These are phyloP conservation scores for Daubentonia madagascariensis DNA, from an alignment of 2,113 vertebrate species.

Conservation along the genomic window DNA sequence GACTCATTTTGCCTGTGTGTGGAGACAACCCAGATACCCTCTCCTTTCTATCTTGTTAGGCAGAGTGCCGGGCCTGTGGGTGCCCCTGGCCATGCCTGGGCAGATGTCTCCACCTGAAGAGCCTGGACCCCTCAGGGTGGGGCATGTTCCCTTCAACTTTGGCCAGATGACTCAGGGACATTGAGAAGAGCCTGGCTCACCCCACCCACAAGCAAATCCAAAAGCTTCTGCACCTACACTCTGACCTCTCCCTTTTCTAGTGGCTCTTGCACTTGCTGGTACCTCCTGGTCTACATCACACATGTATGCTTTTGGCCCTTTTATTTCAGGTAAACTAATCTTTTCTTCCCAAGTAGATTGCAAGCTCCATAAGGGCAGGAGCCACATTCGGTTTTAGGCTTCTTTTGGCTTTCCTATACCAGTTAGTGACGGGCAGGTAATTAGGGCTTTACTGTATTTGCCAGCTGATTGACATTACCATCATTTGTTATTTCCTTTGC, in stretches of 20 bases:
- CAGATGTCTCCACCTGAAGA: background rate
- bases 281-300: background rate
- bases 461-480: background rate
- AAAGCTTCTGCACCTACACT: background rate
- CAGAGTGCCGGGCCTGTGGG: background rate
- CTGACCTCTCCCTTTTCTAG: background rate
- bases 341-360: background rate
- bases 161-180: background rate
- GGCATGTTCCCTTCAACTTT: background rate
- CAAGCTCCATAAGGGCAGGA: background rate
- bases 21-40: background rate
- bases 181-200: background rate
- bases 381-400: background rate
- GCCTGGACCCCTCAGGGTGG: background rate
- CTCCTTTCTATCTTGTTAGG: background rate
- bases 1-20: background rate
- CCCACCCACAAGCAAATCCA: background rate
- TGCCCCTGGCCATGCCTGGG: background rate
- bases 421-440: background rate
- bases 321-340: background rate
- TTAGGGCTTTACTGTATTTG: background rate
- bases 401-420: background rate
- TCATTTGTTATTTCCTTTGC: background rate
- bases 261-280: background rate
- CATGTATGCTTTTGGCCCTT: background rate